A percentile compares a stretch with the other conserved stretches of the same genome.
phyloP scores from a whole-genome alignment of 2,888 invertebrate species.

The Dilophus febrilis region DNA sequence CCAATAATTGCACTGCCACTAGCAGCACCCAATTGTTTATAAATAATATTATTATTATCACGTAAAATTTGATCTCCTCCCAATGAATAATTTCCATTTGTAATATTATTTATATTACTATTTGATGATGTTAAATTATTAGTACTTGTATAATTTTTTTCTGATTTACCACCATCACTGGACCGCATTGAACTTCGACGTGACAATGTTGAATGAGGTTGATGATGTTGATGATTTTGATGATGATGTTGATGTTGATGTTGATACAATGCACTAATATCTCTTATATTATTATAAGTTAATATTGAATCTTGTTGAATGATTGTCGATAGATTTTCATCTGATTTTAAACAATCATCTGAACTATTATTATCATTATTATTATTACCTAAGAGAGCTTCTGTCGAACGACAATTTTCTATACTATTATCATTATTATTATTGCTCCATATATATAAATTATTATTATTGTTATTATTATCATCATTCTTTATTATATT shows the following conservation, averaged over 20 bases:
- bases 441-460: not conserved
- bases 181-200: not conserved
- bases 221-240: too few species aligned
- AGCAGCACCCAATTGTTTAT: too few species aligned
- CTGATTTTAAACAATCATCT: conserved; percentile 2
- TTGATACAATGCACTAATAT: too few species aligned
- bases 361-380: too few species aligned
- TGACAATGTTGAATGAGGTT: not conserved
- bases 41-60: conserved; percentile 9
- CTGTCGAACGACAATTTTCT: conserved; percentile 23
- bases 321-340: conserved; percentile 1
- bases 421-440: conserved; percentile 12
- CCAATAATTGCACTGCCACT: too few species aligned
- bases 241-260: too few species aligned
- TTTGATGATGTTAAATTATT: not conserved
- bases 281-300: too few species aligned
- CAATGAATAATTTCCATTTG: conserved; percentile 12
- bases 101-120: too few species aligned
- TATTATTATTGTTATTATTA: conserved; percentile 3
- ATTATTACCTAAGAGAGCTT: conserved; percentile 13
- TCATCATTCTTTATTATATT: not conserved
- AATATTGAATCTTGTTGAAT: not conserved
- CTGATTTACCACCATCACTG: not conserved
- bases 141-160: too few species aligned
- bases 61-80: conserved; percentile 15